Percentiles rank a stretch among this genome's conserved stretches.
These are phyloP conservation scores for Machaerirhynchus nigripectus DNA, from an alignment of 2,113 vertebrate species.

Conservation along the genomic window DNA sequence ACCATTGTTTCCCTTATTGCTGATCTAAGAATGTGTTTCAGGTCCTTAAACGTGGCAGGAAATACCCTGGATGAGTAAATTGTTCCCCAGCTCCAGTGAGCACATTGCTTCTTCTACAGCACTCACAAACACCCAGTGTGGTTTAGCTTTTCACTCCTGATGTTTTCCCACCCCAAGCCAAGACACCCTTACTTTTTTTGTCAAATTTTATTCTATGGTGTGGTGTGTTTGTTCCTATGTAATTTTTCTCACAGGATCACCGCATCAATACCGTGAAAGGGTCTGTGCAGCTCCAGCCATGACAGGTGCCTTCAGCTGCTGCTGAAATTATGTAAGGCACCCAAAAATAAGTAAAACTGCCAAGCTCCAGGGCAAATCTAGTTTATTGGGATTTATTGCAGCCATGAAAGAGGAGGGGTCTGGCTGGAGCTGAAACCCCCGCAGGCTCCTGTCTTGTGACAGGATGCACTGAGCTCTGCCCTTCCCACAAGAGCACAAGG, in stretches of 20 bases:
- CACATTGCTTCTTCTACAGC: not conserved
- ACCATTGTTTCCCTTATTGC: not conserved
- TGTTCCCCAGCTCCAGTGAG: not conserved
- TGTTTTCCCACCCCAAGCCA: not conserved
- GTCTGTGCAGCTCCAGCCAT: not conserved
- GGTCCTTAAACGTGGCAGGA: not conserved
- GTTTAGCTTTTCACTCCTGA: constrained; percentile 8
- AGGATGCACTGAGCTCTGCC: not conserved
- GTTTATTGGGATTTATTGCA: not conserved
- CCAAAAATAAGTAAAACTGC: not conserved
- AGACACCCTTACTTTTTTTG: not conserved
- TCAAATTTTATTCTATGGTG: not conserved
- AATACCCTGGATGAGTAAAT: not conserved
- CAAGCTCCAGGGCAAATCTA: not conserved
- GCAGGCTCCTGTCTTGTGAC: not conserved
- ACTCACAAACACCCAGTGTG: not conserved
- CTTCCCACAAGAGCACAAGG: fast-evolving
- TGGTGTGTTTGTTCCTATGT: not conserved
- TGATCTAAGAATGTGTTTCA: not conserved
- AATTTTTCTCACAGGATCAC: not conserved
- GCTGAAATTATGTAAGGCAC: not conserved
- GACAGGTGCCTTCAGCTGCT: constrained; percentile 31
- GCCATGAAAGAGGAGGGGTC: not conserved
- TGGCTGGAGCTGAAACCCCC: not conserved
- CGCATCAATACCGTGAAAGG: not conserved